Conservation (phyloP, 1,140 invertebrate species). For the Drosophila oshimai region DNA sequence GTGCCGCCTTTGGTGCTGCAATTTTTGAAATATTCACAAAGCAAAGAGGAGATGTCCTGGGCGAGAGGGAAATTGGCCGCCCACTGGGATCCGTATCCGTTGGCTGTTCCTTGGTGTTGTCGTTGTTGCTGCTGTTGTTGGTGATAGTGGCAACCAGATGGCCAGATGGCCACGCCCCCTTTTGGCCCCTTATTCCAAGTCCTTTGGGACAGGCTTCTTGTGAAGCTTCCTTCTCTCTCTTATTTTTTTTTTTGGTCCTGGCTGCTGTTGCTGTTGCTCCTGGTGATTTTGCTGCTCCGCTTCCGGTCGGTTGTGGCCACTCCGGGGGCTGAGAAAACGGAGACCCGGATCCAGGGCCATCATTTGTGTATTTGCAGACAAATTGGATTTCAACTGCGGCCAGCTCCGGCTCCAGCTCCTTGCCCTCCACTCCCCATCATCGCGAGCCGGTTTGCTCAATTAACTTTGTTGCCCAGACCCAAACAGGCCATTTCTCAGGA, state of each 20-base stretch:
- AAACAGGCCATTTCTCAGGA: slow-evolving; percentile 52
- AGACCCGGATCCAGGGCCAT: slow-evolving; percentile 2
- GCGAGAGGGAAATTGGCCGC: slow-evolving; percentile 28
- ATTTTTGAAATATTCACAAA: slow-evolving; percentile 44
- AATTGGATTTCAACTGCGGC: slow-evolving; percentile 51
- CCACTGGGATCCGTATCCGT: slow-evolving; percentile 28
- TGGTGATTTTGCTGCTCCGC: slow-evolving; percentile 3
- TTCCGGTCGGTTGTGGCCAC: neutral
- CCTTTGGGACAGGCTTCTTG: slow-evolving; percentile 7
- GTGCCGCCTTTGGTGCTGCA: neutral
- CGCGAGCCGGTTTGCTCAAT: slow-evolving; percentile 43
- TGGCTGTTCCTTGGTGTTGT: neutral
- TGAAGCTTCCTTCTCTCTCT: slow-evolving; percentile 4
- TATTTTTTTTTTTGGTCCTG: slow-evolving; percentile 12
- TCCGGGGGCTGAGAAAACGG: no score
- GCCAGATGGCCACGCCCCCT: neutral
- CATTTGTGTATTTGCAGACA: slow-evolving; percentile 55
- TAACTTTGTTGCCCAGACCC: slow-evolving; percentile 51
- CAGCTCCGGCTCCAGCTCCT: no score
- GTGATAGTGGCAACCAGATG: slow-evolving; percentile 14
- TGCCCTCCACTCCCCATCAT: no score
- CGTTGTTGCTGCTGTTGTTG: slow-evolving; percentile 3
- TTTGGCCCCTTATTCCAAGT: neutral
- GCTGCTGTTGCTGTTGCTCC: slow-evolving; percentile 4
- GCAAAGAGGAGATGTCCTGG: slow-evolving; percentile 27